These are phyloP conservation scores for Loriculus beryllinus DNA, from an alignment of 2,797 vertebrate species.

Conservation along the genomic window DNA sequence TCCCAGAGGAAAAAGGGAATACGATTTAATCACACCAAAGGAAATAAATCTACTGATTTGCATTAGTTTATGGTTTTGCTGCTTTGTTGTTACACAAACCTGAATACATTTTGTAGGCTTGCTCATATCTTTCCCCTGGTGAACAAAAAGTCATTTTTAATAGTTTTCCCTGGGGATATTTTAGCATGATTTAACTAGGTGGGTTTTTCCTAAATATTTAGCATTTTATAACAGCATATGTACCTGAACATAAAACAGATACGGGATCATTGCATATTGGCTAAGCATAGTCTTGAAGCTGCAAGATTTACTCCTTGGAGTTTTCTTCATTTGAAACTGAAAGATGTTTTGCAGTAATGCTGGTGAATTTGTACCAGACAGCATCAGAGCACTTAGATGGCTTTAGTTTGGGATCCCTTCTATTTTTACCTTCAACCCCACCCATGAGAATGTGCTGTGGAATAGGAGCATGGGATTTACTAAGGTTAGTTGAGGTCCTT, in stretches of 20 bases:
- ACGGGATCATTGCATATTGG: not conserved
- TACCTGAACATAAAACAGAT: not conserved
- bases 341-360: not conserved
- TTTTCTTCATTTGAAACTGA: not conserved
- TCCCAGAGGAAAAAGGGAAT: not conserved
- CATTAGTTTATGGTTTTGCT: slow-evolving; percentile 2
- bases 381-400: not conserved
- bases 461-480: not conserved
- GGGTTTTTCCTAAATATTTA: not conserved
- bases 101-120: not conserved
- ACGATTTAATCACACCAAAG: not conserved
- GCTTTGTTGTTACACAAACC: not conserved
- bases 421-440: not conserved
- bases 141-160: not conserved
- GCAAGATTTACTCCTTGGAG: not conserved
- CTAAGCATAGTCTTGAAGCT: not conserved
- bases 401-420: not conserved
- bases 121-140: not conserved
- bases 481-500: not conserved
- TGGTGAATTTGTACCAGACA: not conserved
- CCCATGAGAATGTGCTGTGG: rapidly evolving
- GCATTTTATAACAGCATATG: not conserved
- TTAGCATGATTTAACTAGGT: not conserved
- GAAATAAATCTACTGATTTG: slow-evolving; percentile 10
- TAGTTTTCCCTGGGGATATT: not conserved